phyloP scores from a whole-genome alignment of 2,113 vertebrate species.

The Xenopus borealis region DNA sequence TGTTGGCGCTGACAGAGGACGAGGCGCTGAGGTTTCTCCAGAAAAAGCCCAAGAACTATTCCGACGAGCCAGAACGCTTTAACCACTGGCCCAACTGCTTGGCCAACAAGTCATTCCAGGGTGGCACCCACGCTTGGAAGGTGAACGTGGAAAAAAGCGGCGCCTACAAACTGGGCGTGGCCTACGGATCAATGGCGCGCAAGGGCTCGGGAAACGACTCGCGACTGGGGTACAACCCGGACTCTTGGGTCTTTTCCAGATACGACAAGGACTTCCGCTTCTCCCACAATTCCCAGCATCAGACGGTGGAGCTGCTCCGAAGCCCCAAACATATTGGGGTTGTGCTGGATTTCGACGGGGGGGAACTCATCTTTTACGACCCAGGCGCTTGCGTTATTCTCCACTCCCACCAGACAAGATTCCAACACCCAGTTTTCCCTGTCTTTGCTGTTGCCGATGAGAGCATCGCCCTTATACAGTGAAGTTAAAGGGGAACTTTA shows the following conservation, averaged over 20 bases:
- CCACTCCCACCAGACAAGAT: conserved; percentile 61
- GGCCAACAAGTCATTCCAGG: conserved; percentile 66
- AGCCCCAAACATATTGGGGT: conserved; percentile 70
- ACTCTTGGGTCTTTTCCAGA: conserved; percentile 88
- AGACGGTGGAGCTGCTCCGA: conserved; percentile 63
- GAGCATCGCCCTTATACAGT: conserved; percentile 60
- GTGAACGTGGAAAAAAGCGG: conserved; percentile 76
- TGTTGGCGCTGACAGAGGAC: conserved; percentile 77
- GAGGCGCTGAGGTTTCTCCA: conserved; percentile 73
- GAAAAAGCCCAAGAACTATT: conserved; percentile 68
- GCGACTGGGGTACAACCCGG: conserved; percentile 78
- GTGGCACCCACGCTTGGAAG: conserved; percentile 78
- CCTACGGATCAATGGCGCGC: conserved; percentile 76
- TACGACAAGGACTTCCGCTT: conserved; percentile 81
- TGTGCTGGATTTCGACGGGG: conserved; percentile 77
- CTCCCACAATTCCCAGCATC: conserved; percentile 67
- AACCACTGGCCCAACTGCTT: conserved; percentile 90
- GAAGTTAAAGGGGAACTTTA: no score
- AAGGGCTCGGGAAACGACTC: conserved; percentile 75
- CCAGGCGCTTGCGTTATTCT: conserved; percentile 69
- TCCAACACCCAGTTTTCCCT: conserved; percentile 69
- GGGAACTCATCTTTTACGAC: conserved; percentile 82
- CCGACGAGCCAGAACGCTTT: conserved; percentile 73
- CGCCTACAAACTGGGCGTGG: conserved; percentile 88
- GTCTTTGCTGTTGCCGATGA: conserved; percentile 82